Conservation (phyloP, 2,113 vertebrate genomes). For the Manacus vitellinus region DNA sequence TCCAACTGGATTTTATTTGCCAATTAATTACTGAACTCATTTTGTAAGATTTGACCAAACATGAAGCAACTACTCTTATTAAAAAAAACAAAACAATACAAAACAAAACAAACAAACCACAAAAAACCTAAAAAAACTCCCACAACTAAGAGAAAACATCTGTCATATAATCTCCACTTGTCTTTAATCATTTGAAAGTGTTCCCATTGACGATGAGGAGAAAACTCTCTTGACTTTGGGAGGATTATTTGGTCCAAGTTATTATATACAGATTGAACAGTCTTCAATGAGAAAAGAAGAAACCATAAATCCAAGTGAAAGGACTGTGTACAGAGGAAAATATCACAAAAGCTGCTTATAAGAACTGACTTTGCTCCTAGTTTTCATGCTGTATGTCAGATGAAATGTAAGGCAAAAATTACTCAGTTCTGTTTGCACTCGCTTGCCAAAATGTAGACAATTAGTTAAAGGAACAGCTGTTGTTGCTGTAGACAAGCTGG, state of each 20-base stretch:
- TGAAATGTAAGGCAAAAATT: constrained; percentile 31
- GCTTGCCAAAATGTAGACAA: constrained; percentile 48
- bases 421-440: not conserved
- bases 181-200: not conserved
- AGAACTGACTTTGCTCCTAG: not conserved
- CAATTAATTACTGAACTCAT: not conserved
- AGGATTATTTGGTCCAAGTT: not conserved
- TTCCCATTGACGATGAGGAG: not conserved
- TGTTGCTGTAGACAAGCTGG: constrained; percentile 60
- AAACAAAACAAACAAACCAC: not conserved
- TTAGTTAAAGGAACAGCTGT: constrained; percentile 66
- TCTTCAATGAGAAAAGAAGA: not conserved
- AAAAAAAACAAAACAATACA: not conserved
- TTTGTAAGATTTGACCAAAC: not conserved
- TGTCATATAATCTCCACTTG: not conserved
- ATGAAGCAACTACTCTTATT: not conserved
- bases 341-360: not conserved
- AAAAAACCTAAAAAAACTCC: not conserved
- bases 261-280: not conserved
- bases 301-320: not conserved
- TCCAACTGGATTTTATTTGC: not conserved
- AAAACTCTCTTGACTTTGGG: not conserved
- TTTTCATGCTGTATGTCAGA: constrained; percentile 16
- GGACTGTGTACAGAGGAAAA: not conserved
- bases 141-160: not conserved